phyloP scores from a whole-genome alignment of 2,113 vertebrate species.

The Ellobius talpinus region DNA sequence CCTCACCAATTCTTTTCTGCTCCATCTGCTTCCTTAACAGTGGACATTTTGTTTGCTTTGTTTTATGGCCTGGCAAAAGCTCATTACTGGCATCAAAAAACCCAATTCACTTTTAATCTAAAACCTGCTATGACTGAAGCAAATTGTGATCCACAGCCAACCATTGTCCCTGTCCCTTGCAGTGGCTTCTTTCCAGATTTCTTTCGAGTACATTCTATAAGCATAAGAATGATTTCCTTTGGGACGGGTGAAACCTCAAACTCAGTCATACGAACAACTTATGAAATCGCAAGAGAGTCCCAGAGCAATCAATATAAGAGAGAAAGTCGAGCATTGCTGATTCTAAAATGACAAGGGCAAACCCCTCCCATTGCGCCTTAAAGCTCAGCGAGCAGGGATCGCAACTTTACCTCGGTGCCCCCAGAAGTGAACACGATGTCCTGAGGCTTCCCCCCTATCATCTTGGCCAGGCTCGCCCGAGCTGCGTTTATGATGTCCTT shows the following conservation, averaged over 20 bases:
- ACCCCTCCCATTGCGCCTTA: accelerated
- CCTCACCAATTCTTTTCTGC: background rate
- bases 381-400: accelerated
- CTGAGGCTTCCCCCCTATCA: constrained; percentile 90
- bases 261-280: background rate
- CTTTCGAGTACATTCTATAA: background rate
- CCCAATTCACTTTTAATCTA: background rate
- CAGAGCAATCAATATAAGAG: too few relatives aligned
- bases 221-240: background rate
- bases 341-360: background rate
- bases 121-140: background rate
- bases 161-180: accelerated
- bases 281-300: background rate
- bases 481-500: constrained; percentile 90
- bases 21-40: background rate
- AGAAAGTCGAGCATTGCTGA: background rate
- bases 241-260: background rate
- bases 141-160: background rate
- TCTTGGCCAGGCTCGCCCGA: constrained; percentile 90
- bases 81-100: background rate
- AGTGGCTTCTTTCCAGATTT: background rate
- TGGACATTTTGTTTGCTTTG: background rate
- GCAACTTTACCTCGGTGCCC: constrained; percentile 93
- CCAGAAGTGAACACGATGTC: constrained; percentile 97
- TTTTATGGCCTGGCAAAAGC: background rate